Conservation (phyloP, 2,888 invertebrate species). For the Cataglyphis altisquamis region DNA sequence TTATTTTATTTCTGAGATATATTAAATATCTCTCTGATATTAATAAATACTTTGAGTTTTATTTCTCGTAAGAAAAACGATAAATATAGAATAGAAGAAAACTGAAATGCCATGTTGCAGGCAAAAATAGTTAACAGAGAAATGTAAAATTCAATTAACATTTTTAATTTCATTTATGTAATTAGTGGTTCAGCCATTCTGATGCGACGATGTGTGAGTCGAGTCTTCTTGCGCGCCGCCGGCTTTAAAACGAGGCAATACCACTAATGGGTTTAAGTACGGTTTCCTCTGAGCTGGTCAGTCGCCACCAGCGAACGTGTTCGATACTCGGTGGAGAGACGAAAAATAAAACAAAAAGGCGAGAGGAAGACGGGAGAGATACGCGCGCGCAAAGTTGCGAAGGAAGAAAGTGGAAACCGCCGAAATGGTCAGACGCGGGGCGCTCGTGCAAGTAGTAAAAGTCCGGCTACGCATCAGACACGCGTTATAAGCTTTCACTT, state of each 20-base stretch:
- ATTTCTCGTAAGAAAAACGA: not conserved
- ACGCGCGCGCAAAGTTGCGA: slow-evolving; percentile 13
- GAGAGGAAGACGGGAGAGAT: not conserved
- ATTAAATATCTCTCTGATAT: not conserved
- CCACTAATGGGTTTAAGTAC: slow-evolving; percentile 64
- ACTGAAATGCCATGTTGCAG: not conserved
- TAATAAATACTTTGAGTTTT: not conserved
- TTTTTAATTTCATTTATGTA: slow-evolving; percentile 40
- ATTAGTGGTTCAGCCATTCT: slow-evolving; percentile 27
- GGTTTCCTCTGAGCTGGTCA: slow-evolving; percentile 60
- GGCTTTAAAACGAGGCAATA: slow-evolving; percentile 61
- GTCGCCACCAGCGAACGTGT: slow-evolving; percentile 38
- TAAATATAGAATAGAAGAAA: not conserved
- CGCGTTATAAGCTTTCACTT: slow-evolving; percentile 76
- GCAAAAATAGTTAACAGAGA: not conserved
- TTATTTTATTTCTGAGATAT: not conserved
- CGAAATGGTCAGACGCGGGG: slow-evolving; percentile 63
- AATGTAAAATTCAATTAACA: slow-evolving; percentile 22
- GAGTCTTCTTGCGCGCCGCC: slow-evolving; percentile 35
- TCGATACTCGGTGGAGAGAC: slow-evolving; percentile 18
- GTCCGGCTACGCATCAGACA: slow-evolving; percentile 64
- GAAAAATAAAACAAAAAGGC: not conserved
- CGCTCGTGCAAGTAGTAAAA: slow-evolving; percentile 59
- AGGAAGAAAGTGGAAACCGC: slow-evolving; percentile 57
- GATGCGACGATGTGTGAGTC: slow-evolving; percentile 28